Conservation (phyloP, 2,888 invertebrate genomes). For the Venusia cambrica region DNA sequence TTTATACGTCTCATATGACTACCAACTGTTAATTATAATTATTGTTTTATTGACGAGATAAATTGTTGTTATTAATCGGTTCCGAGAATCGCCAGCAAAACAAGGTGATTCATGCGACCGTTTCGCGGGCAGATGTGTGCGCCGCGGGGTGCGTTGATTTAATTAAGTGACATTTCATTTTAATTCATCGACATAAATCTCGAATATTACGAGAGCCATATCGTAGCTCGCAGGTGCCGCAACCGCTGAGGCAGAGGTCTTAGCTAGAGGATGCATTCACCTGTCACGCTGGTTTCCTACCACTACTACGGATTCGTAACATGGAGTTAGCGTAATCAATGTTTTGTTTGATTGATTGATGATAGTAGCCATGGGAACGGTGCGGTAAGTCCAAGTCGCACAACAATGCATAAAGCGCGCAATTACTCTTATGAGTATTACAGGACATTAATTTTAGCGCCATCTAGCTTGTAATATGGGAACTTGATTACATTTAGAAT, state of each 20-base stretch:
- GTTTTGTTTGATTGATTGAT: no score
- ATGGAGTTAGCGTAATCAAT: no score
- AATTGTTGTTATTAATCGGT: constrained; percentile 73
- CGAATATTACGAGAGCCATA: constrained; percentile 59
- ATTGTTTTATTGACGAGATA: constrained; percentile 75
- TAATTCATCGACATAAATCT: constrained; percentile 69
- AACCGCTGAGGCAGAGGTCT: constrained; percentile 49
- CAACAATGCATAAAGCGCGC: no score
- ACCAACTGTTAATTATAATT: constrained; percentile 76
- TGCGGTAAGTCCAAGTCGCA: no score
- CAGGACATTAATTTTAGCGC: no score
- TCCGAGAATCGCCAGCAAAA: constrained; percentile 74
- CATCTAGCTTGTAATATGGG: no score
- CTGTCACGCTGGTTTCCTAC: constrained; percentile 6
- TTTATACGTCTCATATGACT: constrained; percentile 77
- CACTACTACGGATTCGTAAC: no score
- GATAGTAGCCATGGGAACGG: no score
- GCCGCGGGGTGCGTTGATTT: constrained; percentile 66
- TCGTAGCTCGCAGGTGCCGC: constrained; percentile 52
- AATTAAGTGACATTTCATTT: constrained; percentile 76
- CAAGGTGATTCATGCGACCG: constrained; percentile 72
- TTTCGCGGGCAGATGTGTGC: constrained; percentile 59
- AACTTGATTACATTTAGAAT: no score
- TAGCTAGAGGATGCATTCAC: constrained; percentile 3
- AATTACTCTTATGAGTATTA: no score